These are phyloP conservation scores for Maconellicoccus hirsutus DNA, from an alignment of 1,140 invertebrate genomes.

Conservation along the genomic window DNA sequence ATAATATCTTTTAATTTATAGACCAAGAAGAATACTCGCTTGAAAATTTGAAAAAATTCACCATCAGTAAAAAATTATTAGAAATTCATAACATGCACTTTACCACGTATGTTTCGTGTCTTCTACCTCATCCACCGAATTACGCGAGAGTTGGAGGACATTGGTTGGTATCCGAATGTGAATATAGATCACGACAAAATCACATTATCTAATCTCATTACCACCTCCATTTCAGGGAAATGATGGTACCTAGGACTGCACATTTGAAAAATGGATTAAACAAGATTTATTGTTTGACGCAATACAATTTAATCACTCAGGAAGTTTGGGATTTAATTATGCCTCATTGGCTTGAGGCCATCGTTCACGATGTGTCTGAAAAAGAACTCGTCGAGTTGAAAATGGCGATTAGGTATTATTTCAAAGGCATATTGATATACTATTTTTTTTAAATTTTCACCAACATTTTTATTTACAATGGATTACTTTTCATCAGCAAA, in stretches of 20 bases:
- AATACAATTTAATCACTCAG: conserved; percentile 91
- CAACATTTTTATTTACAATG: conserved; percentile 10
- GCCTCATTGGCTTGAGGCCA: conserved; percentile 97
- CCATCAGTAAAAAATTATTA: conserved; percentile 77
- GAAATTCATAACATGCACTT: conserved; percentile 61
- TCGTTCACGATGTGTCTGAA: conserved; percentile 86
- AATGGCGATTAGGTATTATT: conserved; percentile 61
- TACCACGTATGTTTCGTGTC: conserved; percentile 72
- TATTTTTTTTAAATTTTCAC: conserved; percentile 23
- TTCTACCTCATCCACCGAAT: conserved; percentile 75
- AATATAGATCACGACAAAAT: no score
- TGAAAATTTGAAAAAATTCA: conserved; percentile 85
- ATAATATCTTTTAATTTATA: conserved; percentile 34
- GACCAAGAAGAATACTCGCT: conserved; percentile 72
- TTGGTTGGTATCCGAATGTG: conserved; percentile 68
- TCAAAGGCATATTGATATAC: no score
- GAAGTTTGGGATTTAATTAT: conserved; percentile 97
- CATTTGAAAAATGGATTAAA: conserved; percentile 90
- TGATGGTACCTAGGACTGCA: conserved; percentile 73
- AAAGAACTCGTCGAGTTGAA: conserved; percentile 85
- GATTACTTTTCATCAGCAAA: conserved; percentile 51
- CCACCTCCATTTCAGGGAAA: conserved; percentile 74
- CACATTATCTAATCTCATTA: no score
- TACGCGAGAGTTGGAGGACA: conserved; percentile 86
- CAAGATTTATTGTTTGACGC: conserved; percentile 86